Conservation (phyloP, 2,113 vertebrate species). For the Eurystomus gularis region DNA sequence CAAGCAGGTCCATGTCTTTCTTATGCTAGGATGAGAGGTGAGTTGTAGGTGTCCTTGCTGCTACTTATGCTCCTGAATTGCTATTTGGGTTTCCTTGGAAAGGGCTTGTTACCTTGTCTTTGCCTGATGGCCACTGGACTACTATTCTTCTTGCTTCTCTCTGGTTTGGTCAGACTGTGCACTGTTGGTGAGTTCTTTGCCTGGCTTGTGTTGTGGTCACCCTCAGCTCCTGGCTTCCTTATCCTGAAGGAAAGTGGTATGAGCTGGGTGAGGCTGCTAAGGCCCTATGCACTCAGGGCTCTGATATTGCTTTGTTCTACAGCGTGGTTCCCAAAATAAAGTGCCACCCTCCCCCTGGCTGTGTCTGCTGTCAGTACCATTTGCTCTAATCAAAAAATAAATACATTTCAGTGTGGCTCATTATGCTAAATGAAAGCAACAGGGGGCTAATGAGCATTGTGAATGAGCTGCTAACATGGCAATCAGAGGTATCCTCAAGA, state of each 20-base stretch:
- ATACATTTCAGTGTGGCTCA: constrained; percentile 6
- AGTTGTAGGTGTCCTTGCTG: not conserved
- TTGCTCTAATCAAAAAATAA: constrained; percentile 47
- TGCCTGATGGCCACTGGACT: not conserved
- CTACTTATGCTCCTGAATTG: not conserved
- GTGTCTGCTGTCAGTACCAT: not conserved
- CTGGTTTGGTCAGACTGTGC: not conserved
- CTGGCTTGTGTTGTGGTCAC: not conserved
- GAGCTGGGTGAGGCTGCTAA: not conserved
- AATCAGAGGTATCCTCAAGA: constrained; percentile 22
- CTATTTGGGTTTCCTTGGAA: not conserved
- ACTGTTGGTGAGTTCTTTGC: not conserved
- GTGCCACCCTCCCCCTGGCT: not conserved
- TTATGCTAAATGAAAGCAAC: constrained; percentile 56
- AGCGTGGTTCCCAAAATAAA: not conserved
- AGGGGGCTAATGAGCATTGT: constrained; percentile 46
- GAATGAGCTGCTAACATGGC: not conserved
- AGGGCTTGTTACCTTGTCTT: not conserved
- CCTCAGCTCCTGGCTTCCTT: not conserved
- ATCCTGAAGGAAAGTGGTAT: not conserved
- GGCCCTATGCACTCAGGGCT: not conserved
- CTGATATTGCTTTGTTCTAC: not conserved
- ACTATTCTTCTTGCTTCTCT: not conserved
- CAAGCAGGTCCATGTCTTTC: not conserved
- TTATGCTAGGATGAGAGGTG: not conserved